These are phyloP conservation scores for Proctacanthus coquilletti DNA, from an alignment of 1,140 invertebrate species.

Conservation along the genomic window DNA sequence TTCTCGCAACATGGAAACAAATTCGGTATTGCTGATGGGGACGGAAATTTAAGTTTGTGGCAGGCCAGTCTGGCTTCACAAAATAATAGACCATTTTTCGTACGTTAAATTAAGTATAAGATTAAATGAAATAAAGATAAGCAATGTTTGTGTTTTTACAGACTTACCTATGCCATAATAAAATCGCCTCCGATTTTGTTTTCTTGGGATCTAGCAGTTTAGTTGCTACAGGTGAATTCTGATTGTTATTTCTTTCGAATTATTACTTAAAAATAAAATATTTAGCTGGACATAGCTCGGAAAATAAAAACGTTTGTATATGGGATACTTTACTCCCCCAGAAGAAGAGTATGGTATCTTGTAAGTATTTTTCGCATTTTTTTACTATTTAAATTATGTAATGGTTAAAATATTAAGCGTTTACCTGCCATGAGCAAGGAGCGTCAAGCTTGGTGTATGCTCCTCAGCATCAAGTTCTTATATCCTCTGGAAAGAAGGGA, in stretches of 20 bases:
- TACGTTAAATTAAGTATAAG: conserved; percentile 54
- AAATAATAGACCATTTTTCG: conserved; percentile 84
- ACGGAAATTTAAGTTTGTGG: conserved; percentile 82
- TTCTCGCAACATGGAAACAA: conserved; percentile 98
- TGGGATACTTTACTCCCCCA: conserved; percentile 97
- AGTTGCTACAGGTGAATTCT: conserved; percentile 70
- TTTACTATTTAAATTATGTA: conserved; percentile 12
- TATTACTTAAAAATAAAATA: too few relatives aligned
- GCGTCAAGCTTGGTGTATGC: conserved; percentile 79
- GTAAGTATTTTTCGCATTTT: conserved; percentile 31
- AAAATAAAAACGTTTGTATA: conserved; percentile 93
- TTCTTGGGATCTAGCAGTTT: conserved; percentile 95
- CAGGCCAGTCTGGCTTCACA: conserved; percentile 77
- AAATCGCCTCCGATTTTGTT: conserved; percentile 92
- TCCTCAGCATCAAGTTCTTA: conserved; percentile 77
- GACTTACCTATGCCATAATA: conserved; percentile 94
- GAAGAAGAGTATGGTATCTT: conserved; percentile 81
- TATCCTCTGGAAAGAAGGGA: conserved; percentile 91
- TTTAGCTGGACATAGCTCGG: conserved; percentile 83
- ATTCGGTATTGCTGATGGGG: conserved; percentile 88
- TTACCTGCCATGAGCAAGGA: conserved; percentile 85
- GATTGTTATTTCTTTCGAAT: too few relatives aligned
- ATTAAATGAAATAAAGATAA: neutral
- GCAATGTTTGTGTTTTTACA: conserved; percentile 42
- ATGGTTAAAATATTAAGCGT: too few relatives aligned